Evolutionary conservation across 2,888 invertebrate species (phyloP).

Genomic region (Amphipyra tragopoginis): DNA sequence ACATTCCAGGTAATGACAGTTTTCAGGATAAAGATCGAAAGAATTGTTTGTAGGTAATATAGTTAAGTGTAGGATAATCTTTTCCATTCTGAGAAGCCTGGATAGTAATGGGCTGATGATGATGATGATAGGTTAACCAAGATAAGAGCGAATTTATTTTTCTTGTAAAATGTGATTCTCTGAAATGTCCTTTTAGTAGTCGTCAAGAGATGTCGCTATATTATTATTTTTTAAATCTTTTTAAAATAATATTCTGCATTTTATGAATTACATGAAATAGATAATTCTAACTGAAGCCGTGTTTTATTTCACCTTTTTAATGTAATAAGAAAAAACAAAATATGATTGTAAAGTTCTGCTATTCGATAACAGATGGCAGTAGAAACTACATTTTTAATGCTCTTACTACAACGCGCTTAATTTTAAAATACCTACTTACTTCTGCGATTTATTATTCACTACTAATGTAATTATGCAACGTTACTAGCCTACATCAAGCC

Average conservation of each 20-base stretch:
- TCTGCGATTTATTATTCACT: background rate
- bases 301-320: too few species aligned
- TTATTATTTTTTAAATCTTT: too few species aligned
- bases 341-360: slow-evolving; percentile 27
- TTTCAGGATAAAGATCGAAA: slow-evolving; percentile 17
- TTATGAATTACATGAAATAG: too few species aligned
- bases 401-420: background rate
- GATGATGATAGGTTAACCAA: too few species aligned
- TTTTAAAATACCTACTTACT: background rate
- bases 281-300: too few species aligned
- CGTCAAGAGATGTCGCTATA: too few species aligned
- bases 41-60: slow-evolving; percentile 11
- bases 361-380: slow-evolving; percentile 56
- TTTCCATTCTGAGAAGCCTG: too few species aligned
- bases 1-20: slow-evolving; percentile 18
- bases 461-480: slow-evolving; percentile 6
- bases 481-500: slow-evolving; percentile 8
- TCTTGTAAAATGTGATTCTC: too few species aligned
- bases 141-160: too few species aligned
- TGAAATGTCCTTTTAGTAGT: too few species aligned
- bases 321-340: background rate
- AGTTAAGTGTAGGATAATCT: slow-evolving; percentile 2
- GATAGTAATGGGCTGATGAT: too few species aligned
- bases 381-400: background rate
- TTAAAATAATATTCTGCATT: too few species aligned